Evolutionary conservation across 2,797 vertebrate genomes (phyloP).

Genomic region (Merluccius polli): DNA sequence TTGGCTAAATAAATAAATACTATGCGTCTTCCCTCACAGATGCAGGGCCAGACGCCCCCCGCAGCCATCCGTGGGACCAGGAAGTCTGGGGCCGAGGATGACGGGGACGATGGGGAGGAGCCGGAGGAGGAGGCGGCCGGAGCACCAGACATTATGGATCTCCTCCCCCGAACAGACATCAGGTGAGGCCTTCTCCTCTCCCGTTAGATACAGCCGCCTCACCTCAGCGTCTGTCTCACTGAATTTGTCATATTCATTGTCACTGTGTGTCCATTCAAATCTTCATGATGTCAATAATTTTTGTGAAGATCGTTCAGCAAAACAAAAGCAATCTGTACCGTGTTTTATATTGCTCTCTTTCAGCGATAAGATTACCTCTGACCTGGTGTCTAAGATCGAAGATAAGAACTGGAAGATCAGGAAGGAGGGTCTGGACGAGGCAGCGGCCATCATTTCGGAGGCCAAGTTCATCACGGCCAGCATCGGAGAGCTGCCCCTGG

Average conservation of each 20-base stretch:
- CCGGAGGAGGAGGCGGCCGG: slow-evolving; percentile 74
- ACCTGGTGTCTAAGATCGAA: slow-evolving; percentile 87
- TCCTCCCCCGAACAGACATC: slow-evolving; percentile 90
- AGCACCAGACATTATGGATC: slow-evolving; percentile 85
- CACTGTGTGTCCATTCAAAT: neutral
- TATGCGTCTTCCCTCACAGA: slow-evolving; percentile 63
- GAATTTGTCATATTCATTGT: neutral
- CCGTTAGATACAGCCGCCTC: neutral
- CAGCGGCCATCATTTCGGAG: slow-evolving; percentile 85
- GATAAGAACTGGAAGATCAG: slow-evolving; percentile 99
- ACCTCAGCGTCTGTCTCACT: neutral
- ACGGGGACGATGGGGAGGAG: slow-evolving; percentile 61
- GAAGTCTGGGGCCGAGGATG: slow-evolving; percentile 65
- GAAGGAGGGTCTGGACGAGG: slow-evolving; percentile 96
- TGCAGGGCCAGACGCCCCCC: slow-evolving; percentile 90
- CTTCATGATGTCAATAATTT: neutral
- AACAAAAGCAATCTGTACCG: neutral
- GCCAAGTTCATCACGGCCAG: slow-evolving; percentile 92
- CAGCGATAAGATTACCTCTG: slow-evolving; percentile 91
- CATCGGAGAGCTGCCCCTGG: slow-evolving; percentile 87
- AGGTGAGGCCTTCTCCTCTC: slow-evolving; percentile 62
- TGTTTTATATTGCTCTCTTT: slow-evolving; percentile 6
- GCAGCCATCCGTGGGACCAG: slow-evolving; percentile 76
- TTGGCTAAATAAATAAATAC: neutral
- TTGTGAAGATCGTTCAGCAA: too few species aligned